Percentiles rank a stretch among this genome's conserved stretches.
These are phyloP conservation scores for Castor canadensis DNA, from an alignment of 2,113 vertebrate species.

Conservation along the genomic window DNA sequence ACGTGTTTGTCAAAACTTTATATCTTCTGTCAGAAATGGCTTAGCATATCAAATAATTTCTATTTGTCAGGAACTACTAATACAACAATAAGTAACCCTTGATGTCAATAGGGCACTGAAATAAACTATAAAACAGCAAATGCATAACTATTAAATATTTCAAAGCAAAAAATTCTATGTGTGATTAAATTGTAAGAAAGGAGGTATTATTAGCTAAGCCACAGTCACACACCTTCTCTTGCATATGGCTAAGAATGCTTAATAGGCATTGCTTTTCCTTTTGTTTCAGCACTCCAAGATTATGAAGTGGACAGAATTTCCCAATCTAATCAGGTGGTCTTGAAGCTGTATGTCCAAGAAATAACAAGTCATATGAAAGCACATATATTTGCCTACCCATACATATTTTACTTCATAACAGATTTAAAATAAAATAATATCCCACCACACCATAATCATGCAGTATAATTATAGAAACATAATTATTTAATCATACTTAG, in stretches of 20 bases:
- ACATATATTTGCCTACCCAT: slow-evolving; percentile 20
- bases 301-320: slow-evolving; percentile 20
- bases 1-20: slow-evolving; percentile 90
- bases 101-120: slow-evolving; percentile 77
- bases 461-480: slow-evolving; percentile 50
- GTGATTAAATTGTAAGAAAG: slow-evolving; percentile 28
- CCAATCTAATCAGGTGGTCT: slow-evolving; percentile 28
- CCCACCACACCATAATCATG: slow-evolving; percentile 8
- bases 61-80: slow-evolving; percentile 82
- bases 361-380: slow-evolving; percentile 48
- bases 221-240: not conserved
- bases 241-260: not conserved
- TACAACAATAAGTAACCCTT: slow-evolving; percentile 80
- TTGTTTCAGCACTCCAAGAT: slow-evolving; percentile 50
- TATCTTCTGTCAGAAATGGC: slow-evolving; percentile 90
- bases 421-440: slow-evolving; percentile 56
- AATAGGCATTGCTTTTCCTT: slow-evolving; percentile 4
- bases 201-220: slow-evolving; percentile 1
- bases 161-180: slow-evolving; percentile 21
- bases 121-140: slow-evolving; percentile 75
- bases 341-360: slow-evolving; percentile 16
- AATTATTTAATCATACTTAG: slow-evolving; percentile 57
- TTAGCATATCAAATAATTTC: slow-evolving; percentile 84
- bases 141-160: slow-evolving; percentile 58
- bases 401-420: slow-evolving; percentile 54